Base-by-base conservation (phyloP, 2,797 vertebrate genomes). In the Hoplostethus mediterraneus region DNA sequence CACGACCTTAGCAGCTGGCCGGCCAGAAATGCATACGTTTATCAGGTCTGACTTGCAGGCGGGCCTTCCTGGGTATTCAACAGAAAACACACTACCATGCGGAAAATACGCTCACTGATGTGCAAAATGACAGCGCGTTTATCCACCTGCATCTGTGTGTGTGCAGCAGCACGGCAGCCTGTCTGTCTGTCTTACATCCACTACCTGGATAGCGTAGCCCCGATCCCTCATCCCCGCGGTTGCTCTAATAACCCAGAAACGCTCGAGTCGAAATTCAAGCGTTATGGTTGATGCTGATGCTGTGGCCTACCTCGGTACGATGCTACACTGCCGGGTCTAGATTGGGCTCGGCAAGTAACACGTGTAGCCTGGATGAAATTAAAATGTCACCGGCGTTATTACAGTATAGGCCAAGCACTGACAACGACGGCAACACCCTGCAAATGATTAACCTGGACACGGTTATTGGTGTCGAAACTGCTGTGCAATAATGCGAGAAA, bases 1-100 rank as follows among this genome's bases (percentile, higher is more conserved):
- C 82, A 77, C 82, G 88, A 89, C 84, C 89, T 90, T 84, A 89
- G 88, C 85, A 75, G 62, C 79, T 75, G 85, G 55, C 58, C 80
- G 71, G 81, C 71, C 77, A 81, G 47, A 40, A 31, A 77, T 40
- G 42, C 33, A 55, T 74, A 58, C 47, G 25, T 77, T 78, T 1
- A 64, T 53, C 60, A n/a, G 1, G 9, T 36, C 4, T 28, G 9
- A 2, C 9, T 4, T 31, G 28, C 16, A 10, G 31, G 21, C 33
- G 25, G 21, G 25, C 58, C 25, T 30, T 33, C 6, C 13, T 44
- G 21, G 21, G 21, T 21, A 1, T 25, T 17, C 14, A 47, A 3
- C 38, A 3, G 36, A 0, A 73, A 64, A 51, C 4, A 47, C 51
- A 42, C 10, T 3, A 16, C 0, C 10, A 54, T 16, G 6, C 3